Conservation (phyloP, 2,888 invertebrate species). For the Pyrochroa serraticornis region DNA sequence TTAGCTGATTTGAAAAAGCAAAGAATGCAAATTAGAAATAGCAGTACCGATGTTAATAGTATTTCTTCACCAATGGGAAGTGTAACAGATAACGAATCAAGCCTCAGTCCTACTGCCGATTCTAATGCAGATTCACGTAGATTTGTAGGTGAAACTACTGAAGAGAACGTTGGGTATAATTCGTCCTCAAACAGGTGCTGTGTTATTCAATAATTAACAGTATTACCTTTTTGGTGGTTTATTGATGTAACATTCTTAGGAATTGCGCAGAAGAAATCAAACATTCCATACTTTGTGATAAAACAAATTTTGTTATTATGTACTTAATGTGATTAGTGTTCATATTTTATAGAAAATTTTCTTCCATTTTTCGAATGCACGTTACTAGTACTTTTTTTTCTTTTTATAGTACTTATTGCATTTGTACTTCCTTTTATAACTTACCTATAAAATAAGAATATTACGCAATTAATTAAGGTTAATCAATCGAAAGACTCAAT, state of each 20-base stretch:
- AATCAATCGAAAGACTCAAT: constrained; percentile 3
- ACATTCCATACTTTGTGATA: constrained; percentile 30
- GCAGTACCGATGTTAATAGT: constrained; percentile 59
- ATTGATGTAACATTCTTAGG: neutral
- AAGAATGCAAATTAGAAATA: constrained; percentile 80
- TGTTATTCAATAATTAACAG: constrained; percentile 67
- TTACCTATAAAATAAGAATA: neutral
- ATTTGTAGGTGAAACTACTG: constrained; percentile 74
- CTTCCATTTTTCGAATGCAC: constrained; percentile 17
- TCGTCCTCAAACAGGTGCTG: constrained; percentile 73
- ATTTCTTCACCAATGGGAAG: constrained; percentile 55
- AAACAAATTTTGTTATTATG: constrained; percentile 8
- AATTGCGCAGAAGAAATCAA: neutral
- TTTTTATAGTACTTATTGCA: constrained; percentile 11
- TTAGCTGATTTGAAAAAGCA: constrained; percentile 94
- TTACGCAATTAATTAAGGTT: too few relatives aligned
- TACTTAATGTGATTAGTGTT: constrained; percentile 28
- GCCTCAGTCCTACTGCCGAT: constrained; percentile 56
- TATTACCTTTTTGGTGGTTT: constrained; percentile 8
- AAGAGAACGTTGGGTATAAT: constrained; percentile 78
- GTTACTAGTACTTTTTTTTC: constrained; percentile 18
- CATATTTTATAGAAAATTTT: constrained; percentile 21
- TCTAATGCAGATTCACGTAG: constrained; percentile 65
- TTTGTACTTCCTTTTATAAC: constrained; percentile 20
- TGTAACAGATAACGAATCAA: constrained; percentile 58